Evolutionary conservation across 2,113 vertebrate species (phyloP), one percentile per base, ranked within the genome.

Genomic region (Podilymbus podiceps): DNA sequence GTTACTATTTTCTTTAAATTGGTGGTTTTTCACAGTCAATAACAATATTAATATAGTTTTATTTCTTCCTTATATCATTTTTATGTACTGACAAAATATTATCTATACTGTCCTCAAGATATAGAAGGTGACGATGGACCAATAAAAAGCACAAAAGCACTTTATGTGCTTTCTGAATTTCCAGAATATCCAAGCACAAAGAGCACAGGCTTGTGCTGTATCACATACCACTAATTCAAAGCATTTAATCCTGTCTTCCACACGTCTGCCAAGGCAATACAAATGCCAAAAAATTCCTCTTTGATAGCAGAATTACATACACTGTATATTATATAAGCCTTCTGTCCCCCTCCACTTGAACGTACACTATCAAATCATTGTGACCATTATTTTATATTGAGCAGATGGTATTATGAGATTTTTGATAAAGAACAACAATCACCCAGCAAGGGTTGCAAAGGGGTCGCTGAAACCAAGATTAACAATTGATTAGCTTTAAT

Each of bases 401-500:
- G 93, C 97, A 98, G 97, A 97, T 95, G 95, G 88, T 83, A 96
- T 82, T 88, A 97, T 80, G 97, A 97, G 95, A 80, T 97, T 96
- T 97, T 98, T 97, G 97, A 97, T 98, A 98, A 98, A 98, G 96
- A 98, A 97, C 95, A 97, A 98, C 93, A 95, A 97, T 98, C 95
- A 80, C 92, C 82, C 86, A 86, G 90, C 79, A 97, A 97, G 90
- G 97, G 98, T 97, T 97, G 91, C 94, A 81, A 69, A 98, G 96
- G 96, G 98, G 97, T 98, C 97, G 85, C 89, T 28, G 58, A 90
- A 97, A 97, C 96, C 97, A 83, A 98, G 97, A 99, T 98, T 98
- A 98, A 97, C 98, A 98, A 98, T 97, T 99, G 98, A 99, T 99
- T 98, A 97, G 96, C 96, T 97, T 97, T 98, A 98, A 99, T 98